Percentiles rank a stretch among this genome's conserved stretches.
These are phyloP conservation scores for Paraplagusia blochii DNA, from an alignment of 2,113 vertebrate genomes.

Conservation along the genomic window DNA sequence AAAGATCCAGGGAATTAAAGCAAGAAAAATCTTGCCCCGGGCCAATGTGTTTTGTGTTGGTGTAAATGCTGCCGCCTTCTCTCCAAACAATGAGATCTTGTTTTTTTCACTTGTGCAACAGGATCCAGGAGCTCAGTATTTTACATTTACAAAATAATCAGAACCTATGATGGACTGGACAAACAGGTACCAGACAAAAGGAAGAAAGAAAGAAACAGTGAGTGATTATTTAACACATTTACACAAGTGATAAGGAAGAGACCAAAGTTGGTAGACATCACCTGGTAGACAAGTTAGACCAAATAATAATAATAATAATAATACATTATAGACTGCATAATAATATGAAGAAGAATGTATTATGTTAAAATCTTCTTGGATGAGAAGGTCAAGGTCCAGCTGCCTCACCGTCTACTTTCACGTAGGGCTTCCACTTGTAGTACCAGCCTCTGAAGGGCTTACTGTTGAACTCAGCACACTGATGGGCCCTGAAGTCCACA, in stretches of 20 bases:
- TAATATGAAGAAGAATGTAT: too few species aligned
- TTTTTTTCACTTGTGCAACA: constrained; percentile 7
- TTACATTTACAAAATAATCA: constrained; percentile 1
- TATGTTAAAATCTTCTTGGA: too few species aligned
- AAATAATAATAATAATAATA: too few species aligned
- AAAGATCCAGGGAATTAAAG: constrained; percentile 28
- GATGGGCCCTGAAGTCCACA: constrained; percentile 88
- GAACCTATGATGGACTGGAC: neutral
- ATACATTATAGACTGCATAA: too few species aligned
- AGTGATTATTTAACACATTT: too few species aligned
- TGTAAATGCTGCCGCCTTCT: constrained; percentile 4
- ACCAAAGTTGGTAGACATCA: too few species aligned
- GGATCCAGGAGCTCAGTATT: neutral
- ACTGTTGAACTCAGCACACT: constrained; percentile 96
- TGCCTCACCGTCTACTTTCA: constrained; percentile 90
- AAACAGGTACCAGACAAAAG: neutral
- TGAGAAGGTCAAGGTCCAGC: too few species aligned
- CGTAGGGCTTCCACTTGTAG: constrained; percentile 98
- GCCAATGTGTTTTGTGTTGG: constrained; percentile 19
- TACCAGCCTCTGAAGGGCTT: constrained; percentile 98
- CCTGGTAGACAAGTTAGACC: too few species aligned
- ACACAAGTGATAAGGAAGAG: too few species aligned
- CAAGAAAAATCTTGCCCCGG: constrained; percentile 38
- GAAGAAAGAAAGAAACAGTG: neutral
- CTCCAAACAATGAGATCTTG: constrained; percentile 17